Evolutionary conservation across 1,140 invertebrate genomes (phyloP), one percentile per base, ranked within the genome.

Genomic region (Stegodyphus dumicola): DNA sequence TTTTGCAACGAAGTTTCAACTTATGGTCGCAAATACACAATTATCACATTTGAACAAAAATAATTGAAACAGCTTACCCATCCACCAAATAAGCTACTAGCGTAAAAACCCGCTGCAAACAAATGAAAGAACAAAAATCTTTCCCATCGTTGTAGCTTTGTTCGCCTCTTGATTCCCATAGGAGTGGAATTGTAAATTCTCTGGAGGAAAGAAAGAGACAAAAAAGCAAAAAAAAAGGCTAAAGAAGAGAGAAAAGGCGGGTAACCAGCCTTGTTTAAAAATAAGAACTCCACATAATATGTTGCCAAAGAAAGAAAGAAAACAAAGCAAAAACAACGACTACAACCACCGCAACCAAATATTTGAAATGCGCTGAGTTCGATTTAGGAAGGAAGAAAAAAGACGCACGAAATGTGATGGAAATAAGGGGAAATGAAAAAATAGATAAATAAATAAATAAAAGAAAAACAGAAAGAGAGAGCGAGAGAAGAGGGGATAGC

Each of bases 301-400:
- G 64, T 54, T 70, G 53, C 56, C 66, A 70, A 79, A 10, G 15
- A 66, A 70, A 51, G 77, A 6, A 54, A 60, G 11, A 33, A 48
- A 60, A 60, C 15, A 60, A 60, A n/a, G 49, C 13, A 64, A 17
- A 75, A 64, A 76, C 10, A 64, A 33, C 10, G 2, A 10, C 6
- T 5, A 17, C 54, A 15, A 6, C 13, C 54, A 18, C 17, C 18
- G 7, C 66, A 70, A 70, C 64, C 17, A 79, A 79, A 69, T 56
- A 60, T 70, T 79, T 52, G 66, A 79, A 79, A 79, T 70, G 51
- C 77, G 65, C 77, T 56, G 77, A 79, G 77, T 79, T 79, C 65
- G 77, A 79, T 79, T 79, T 79, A 48, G 52, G 67, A 33, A 33
- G 33, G 51, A 33, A 49, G 17, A 13, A 15, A 11, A 15, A 11